A percentile compares a stretch with the other conserved stretches of the same genome.
Conservation (phyloP, 2,113 vertebrate species). For the Saguinus imperator region DNA sequence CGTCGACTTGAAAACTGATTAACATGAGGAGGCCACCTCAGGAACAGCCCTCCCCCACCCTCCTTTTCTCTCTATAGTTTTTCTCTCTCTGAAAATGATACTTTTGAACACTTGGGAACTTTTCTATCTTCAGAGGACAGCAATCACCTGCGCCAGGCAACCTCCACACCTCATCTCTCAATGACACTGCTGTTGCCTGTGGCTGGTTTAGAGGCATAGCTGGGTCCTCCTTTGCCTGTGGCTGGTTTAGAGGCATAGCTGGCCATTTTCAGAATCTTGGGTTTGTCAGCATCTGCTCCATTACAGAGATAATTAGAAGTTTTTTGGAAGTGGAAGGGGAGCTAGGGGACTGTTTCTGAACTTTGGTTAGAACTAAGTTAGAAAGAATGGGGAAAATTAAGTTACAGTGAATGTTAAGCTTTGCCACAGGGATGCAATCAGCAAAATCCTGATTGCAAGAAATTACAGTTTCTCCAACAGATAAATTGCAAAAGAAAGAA, state of each 20-base stretch:
- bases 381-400: constrained; percentile 25
- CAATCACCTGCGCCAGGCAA: not conserved
- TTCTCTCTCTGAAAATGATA: not conserved
- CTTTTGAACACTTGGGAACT: constrained; percentile 1
- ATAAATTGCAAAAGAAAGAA: not conserved
- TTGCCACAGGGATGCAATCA: not conserved
- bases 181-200: not conserved
- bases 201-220: not conserved
- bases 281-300: constrained; percentile 4
- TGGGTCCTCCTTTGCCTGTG: not conserved
- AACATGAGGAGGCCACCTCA: constrained; percentile 43
- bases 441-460: constrained; percentile 19
- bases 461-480: constrained; percentile 12
- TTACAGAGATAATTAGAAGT: not conserved
- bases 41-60: constrained; percentile 14
- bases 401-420: not conserved
- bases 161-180: not conserved
- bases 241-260: not conserved
- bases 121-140: not conserved
- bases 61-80: not conserved
- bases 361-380: not conserved
- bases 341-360: not conserved
- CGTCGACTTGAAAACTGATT: constrained; percentile 70
- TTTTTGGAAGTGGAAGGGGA: not conserved
- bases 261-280: not conserved